A percentile compares a stretch with the other conserved stretches of the same genome.
These are phyloP conservation scores for Eurosta solidaginis DNA, from an alignment of 1,140 invertebrate species.

Conservation along the genomic window DNA sequence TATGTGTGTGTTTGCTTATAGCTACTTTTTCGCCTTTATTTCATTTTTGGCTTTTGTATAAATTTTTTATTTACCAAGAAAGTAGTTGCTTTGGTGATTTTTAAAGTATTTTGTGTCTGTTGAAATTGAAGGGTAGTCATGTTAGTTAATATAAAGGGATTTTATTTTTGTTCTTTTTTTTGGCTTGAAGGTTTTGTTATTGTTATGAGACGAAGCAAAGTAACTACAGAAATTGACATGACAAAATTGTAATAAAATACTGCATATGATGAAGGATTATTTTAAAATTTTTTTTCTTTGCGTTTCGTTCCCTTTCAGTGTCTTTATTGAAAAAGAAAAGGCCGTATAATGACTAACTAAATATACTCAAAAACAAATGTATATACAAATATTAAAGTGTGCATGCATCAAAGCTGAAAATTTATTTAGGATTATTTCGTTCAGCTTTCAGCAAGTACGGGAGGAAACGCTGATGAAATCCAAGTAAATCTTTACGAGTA, in stretches of 20 bases:
- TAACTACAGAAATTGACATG: neutral
- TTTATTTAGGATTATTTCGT: slow-evolving; percentile 14
- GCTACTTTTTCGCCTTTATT: neutral
- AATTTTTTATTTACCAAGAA: neutral
- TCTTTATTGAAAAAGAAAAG: slow-evolving; percentile 4
- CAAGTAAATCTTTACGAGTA: neutral
- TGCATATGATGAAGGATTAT: slow-evolving; percentile 10
- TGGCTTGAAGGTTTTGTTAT: neutral
- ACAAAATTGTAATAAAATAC: slow-evolving; percentile 14
- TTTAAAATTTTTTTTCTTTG: neutral
- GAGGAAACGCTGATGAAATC: neutral
- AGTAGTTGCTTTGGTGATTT: neutral
- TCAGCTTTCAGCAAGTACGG: neutral
- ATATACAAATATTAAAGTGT: too few relatives aligned
- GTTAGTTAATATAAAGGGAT: slow-evolving; percentile 5
- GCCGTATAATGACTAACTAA: neutral
- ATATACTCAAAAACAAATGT: too few relatives aligned
- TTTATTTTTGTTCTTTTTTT: too few relatives aligned
- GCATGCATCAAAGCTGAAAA: slow-evolving; percentile 10
- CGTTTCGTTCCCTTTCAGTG: too few relatives aligned
- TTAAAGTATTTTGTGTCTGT: slow-evolving; percentile 8
- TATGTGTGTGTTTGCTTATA: too few relatives aligned
- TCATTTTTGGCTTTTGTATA: neutral
- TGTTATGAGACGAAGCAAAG: neutral
- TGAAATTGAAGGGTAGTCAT: slow-evolving; percentile 25